Base-by-base conservation (phyloP, 2,797 vertebrate species). In the Smutsia temminckii region DNA sequence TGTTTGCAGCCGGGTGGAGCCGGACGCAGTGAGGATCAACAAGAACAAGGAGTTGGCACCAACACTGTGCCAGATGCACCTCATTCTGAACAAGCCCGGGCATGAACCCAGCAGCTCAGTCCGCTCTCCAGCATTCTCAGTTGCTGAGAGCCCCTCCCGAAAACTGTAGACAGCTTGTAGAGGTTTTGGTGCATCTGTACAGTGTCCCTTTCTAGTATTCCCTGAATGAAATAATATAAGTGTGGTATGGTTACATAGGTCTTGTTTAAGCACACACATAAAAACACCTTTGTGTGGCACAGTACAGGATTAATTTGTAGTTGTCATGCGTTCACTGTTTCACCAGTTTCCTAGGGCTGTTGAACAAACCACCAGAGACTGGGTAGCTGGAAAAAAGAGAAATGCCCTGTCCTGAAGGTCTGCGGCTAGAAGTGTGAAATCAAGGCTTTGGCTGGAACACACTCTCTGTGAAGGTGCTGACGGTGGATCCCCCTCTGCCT, bases 381-480 rank as follows among this genome's bases (percentile, higher is more conserved):
- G 32, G 37, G 25, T 68, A 32, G 37, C 59, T 75, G 18, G 10
- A 61, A 46, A 84, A 10, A 72, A 53, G 1, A 71, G 46, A 59
- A 77, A 49, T 46, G 11, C 71, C 55, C 61, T 10, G 3, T 49
- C 66, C 84, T 25, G 25, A 11, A 8, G 64, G n/a, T 69, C 53
- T 63, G 55, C 89, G 34, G 11, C 12, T 12, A 7, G 18, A 79
- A 81, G 16, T 79, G 16, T 42, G 49, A 91, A 81, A 6, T 51
- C 27, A 75, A 64, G 37, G 10, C 63, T 25, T 79, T 1, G 0
- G 13, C 11, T 29, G 4, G 9, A 8, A 3, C 27, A 23, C 2
- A 12, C 49, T 34, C 14, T 55, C 49, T 46, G 2, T 42, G 12
- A 84, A 23, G 8, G 27, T 51, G 77, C 72, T 57, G 32, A 21